Conservation (phyloP, 2,113 vertebrate genomes). For the Pelvicachromis taeniatus region DNA sequence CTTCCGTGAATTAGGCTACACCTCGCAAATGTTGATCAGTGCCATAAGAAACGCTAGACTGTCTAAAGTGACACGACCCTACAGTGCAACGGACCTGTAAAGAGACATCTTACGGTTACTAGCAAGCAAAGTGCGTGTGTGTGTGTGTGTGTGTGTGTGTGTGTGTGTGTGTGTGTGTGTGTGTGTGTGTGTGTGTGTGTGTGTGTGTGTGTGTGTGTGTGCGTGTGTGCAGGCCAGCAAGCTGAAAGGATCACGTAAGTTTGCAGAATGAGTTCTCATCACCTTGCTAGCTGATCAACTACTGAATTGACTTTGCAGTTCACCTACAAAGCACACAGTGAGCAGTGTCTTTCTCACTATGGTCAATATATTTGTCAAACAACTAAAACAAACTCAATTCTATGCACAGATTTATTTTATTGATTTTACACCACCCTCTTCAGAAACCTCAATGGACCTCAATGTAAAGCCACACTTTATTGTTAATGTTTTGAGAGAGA, state of each 20-base stretch:
- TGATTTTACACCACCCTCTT: not conserved
- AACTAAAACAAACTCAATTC: not conserved
- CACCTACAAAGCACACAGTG: not conserved
- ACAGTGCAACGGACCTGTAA: not conserved
- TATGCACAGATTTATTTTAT: not conserved
- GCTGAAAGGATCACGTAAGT: not conserved
- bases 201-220: no score
- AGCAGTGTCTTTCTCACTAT: not conserved
- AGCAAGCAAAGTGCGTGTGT: no score
- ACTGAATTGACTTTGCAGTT: not conserved
- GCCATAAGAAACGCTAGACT: not conserved
- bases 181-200: no score
- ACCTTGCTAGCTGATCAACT: not conserved
- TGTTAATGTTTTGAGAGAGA: not conserved
- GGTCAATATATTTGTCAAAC: not conserved
- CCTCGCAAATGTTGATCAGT: not conserved
- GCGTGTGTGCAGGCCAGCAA: not conserved
- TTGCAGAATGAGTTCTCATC: not conserved
- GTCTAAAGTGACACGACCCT: accelerated
- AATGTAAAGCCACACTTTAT: not conserved
- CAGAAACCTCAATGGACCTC: not conserved
- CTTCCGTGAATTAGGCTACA: not conserved
- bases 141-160: no score
- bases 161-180: no score
- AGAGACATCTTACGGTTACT: no score